These are phyloP conservation scores for Enteromius argenteus DNA, from an alignment of 2,797 vertebrate genomes.

Conservation along the genomic window DNA sequence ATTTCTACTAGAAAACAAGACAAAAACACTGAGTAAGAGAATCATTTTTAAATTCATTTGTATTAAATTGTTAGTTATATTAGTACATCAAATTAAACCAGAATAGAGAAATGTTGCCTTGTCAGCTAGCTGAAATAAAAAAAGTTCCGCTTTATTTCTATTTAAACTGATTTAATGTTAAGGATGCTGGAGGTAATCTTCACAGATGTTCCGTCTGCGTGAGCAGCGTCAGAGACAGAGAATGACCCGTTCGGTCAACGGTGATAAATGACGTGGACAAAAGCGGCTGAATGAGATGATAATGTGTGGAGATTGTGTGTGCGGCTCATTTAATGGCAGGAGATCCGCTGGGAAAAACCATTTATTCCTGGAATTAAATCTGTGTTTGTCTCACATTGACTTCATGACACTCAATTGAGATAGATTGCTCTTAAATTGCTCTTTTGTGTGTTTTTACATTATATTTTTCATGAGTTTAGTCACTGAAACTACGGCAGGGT, in stretches of 20 bases:
- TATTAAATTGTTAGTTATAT: not conserved
- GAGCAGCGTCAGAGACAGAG: conserved; percentile 66
- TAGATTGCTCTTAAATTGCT: conserved; percentile 4
- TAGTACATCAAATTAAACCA: too few relatives aligned
- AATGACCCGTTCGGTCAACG: conserved; percentile 65
- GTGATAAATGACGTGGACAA: conserved; percentile 80
- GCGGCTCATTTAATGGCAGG: conserved; percentile 68
- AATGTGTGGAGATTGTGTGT: conserved; percentile 71
- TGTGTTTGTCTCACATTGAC: conserved; percentile 21
- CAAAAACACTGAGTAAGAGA: too few relatives aligned
- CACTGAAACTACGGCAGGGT: not conserved
- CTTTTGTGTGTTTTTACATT: not conserved
- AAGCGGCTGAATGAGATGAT: conserved; percentile 80
- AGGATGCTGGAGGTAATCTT: conserved; percentile 54
- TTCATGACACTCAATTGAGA: not conserved
- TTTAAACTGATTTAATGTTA: too few relatives aligned
- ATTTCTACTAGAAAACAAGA: too few relatives aligned
- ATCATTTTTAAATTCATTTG: too few relatives aligned
- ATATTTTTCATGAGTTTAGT: not conserved
- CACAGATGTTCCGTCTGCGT: conserved; percentile 67
- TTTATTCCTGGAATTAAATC: conserved; percentile 7
- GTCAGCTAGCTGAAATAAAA: not conserved
- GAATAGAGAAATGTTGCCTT: not conserved
- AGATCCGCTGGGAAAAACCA: conserved; percentile 52
- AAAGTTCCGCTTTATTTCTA: not conserved